Conservation (phyloP, 2,888 invertebrate species). For the Amphipoea oculea region DNA sequence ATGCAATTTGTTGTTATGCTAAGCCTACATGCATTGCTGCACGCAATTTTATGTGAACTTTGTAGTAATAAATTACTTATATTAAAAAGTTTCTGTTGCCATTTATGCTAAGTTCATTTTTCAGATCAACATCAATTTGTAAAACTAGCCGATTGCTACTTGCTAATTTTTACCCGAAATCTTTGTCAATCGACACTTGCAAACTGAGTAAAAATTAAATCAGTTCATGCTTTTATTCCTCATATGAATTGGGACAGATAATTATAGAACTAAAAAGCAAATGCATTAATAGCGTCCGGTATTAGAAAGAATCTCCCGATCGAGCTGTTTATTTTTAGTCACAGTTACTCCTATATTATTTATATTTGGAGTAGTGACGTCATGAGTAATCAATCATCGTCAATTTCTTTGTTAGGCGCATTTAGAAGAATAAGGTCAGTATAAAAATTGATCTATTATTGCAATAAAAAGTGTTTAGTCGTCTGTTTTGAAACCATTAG, state of each 20-base stretch:
- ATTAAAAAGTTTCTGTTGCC: not conserved
- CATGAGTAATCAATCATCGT: conserved; percentile 52
- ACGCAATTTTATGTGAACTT: conserved; percentile 25
- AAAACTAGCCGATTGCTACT: not conserved
- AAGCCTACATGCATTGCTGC: conserved; percentile 29
- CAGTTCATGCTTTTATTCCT: not conserved
- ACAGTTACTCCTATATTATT: conserved; percentile 43
- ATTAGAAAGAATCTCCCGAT: conserved; percentile 41
- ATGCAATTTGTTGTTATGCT: conserved; percentile 46
- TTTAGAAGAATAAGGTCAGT: conserved; percentile 50
- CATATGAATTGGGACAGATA: conserved; percentile 23
- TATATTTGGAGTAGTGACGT: conserved; percentile 56
- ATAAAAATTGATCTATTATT: conserved; percentile 49
- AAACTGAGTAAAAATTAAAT: not conserved
- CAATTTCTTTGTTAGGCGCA: conserved; percentile 43
- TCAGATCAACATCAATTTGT: not conserved
- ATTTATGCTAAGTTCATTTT: not conserved
- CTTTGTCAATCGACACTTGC: conserved; percentile 2
- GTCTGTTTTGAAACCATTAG: conserved; percentile 37
- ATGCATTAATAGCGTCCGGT: conserved; percentile 45
- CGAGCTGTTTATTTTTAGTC: conserved; percentile 59
- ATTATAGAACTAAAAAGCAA: conserved; percentile 31
- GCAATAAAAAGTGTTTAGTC: conserved; percentile 40
- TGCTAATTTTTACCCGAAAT: not conserved
- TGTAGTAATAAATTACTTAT: conserved; percentile 10